These are phyloP conservation scores for Bombus sibiricus DNA, from an alignment of 1,140 invertebrate species.

Conservation along the genomic window DNA sequence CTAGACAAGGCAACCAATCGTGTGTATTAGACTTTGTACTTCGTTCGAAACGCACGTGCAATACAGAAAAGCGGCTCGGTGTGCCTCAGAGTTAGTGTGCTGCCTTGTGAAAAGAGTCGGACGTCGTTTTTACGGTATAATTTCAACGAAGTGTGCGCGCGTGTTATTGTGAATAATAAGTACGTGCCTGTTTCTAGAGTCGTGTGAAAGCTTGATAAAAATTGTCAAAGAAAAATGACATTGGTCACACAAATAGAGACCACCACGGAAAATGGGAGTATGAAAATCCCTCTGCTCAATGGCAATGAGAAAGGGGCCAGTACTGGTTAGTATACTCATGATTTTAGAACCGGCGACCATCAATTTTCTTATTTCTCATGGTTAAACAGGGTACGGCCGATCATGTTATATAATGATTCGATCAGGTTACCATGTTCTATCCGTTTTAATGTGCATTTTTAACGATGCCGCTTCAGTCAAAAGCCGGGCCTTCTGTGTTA, in stretches of 20 bases:
- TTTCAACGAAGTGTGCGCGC: conserved; percentile 51
- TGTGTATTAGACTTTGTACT: conserved; percentile 71
- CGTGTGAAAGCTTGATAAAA: background rate
- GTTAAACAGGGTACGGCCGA: conserved; percentile 4
- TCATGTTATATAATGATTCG: conserved; percentile 56
- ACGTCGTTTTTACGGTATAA: conserved; percentile 37
- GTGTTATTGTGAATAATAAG: conserved; percentile 42
- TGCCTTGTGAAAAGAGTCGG: conserved; percentile 60
- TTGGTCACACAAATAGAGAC: conserved; percentile 79
- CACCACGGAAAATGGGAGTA: conserved; percentile 73
- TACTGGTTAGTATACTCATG: conserved; percentile 61
- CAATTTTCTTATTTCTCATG: conserved; percentile 2
- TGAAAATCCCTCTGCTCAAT: conserved; percentile 75
- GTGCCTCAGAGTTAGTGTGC: conserved; percentile 53
- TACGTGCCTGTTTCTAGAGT: background rate
- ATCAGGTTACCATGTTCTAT: conserved; percentile 28
- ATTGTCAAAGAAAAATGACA: conserved; percentile 71
- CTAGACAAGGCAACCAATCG: conserved; percentile 59
- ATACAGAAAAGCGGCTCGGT: conserved; percentile 55
- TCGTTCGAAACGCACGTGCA: conserved; percentile 78
- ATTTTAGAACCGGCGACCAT: conserved; percentile 8
- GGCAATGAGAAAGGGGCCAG: conserved; percentile 66
- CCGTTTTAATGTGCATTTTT: conserved; percentile 16
- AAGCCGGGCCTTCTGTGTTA: conserved; percentile 62
- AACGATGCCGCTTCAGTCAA: conserved; percentile 23